Evolutionary conservation across 2,113 vertebrate genomes (phyloP), one percentile per base, ranked within the genome.

Genomic region (Mystacornis crossleyi): DNA sequence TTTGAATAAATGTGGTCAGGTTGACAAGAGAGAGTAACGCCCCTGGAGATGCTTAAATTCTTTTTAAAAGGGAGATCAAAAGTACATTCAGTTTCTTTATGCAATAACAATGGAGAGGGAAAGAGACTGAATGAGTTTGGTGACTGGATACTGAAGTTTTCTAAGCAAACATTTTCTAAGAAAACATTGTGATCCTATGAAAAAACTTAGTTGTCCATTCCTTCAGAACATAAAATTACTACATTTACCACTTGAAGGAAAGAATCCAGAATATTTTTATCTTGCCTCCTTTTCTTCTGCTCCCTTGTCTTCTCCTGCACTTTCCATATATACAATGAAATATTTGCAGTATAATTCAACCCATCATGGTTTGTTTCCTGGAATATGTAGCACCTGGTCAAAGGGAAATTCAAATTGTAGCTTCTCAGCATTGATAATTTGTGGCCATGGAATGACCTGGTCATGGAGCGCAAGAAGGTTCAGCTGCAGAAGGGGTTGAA

Each of bases 401-500:
- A 69, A 9, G 4, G 12, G 3, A 72, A 53, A 67, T 33, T 62
- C 31, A 80, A 43, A 48, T 2, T 43, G 14, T 29, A 75, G 28
- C 21, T 34, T 55, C 24, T 80, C 53, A 61, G 33, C 14, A 29
- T 3, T 23, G 20, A 15, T 34, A 25, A 29, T 53, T 57, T 66
- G 47, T 53, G 36, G 38, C 11, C 18, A 57, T 38, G 36, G 15
- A 83, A 70, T 28, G 19, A 51, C 4, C 6, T 31, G 23, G 14
- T 5, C 9, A 19, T 20, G 6, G 24, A 61, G 12, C 21, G 5
- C 14, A 36, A 72, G 53, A 60, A 75, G 33, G 9, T 2, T 12
- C 8, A 20, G 0, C 10, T 21, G 15, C 17, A 43, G 26, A 42
- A 47, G 5, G 2, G 2, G 1, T 15, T 61, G 58, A 70, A 24